phyloP scores from a whole-genome alignment of 2,113 vertebrate species.

The Epinephelus cyanopodus region DNA sequence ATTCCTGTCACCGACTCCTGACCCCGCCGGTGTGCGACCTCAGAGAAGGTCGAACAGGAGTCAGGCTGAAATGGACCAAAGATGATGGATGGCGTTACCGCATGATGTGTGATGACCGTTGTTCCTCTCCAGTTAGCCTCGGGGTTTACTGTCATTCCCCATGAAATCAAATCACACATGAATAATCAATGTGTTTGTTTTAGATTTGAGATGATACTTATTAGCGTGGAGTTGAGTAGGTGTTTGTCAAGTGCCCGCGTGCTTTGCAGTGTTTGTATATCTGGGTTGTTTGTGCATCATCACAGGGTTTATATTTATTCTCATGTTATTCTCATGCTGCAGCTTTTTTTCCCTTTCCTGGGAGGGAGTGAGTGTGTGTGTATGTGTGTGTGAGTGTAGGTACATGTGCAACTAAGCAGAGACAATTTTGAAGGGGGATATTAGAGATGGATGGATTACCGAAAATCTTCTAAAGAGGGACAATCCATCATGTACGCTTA shows the following conservation, averaged over 20 bases:
- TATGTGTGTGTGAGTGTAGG: constrained; percentile 29
- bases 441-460: constrained; percentile 83
- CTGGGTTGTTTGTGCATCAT: constrained; percentile 38
- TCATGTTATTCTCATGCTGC: too few species aligned
- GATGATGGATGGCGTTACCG: constrained; percentile 56
- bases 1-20: constrained; percentile 50
- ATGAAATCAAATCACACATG: constrained; percentile 54
- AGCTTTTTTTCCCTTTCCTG: background rate
- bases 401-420: constrained; percentile 73
- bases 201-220: constrained; percentile 22
- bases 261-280: constrained; percentile 5
- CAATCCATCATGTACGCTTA: constrained; percentile 82
- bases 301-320: constrained; percentile 49
- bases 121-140: constrained; percentile 24
- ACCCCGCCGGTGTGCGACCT: constrained; percentile 55
- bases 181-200: constrained; percentile 59
- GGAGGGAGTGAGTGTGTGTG: background rate
- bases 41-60: constrained; percentile 53
- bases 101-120: constrained; percentile 26
- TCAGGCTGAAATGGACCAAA: constrained; percentile 38
- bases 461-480: constrained; percentile 81
- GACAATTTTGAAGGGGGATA: constrained; percentile 77
- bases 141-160: constrained; percentile 20
- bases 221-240: constrained; percentile 28
- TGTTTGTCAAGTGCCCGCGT: constrained; percentile 26